Evolutionary conservation across 1,140 invertebrate species (phyloP).

Genomic region (Elymnias hypermnestra): DNA sequence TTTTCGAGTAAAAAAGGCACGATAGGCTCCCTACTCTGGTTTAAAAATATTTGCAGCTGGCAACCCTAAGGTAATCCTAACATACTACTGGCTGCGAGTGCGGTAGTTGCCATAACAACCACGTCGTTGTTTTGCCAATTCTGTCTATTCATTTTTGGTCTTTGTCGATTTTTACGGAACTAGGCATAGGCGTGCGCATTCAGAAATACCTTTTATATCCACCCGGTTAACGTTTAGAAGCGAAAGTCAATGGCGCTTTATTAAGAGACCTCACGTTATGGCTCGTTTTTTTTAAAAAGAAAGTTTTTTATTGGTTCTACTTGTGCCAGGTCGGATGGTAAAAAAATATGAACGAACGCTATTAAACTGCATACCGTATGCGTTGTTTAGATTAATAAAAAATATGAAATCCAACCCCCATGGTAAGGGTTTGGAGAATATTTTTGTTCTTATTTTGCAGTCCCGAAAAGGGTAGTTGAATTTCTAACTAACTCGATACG

Average conservation of each 20-base stretch:
- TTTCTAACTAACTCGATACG: too few relatives aligned
- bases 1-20: too few relatives aligned
- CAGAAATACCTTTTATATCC: slow-evolving; percentile 31
- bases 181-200: slow-evolving; percentile 26
- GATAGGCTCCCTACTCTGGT: too few relatives aligned
- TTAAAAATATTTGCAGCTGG: too few relatives aligned
- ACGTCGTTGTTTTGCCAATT: slow-evolving; percentile 64
- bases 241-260: slow-evolving; percentile 29
- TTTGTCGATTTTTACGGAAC: slow-evolving; percentile 32
- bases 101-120: slow-evolving; percentile 57
- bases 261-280: slow-evolving; percentile 30
- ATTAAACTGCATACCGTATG: neutral
- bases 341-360: slow-evolving; percentile 8
- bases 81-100: slow-evolving; percentile 17
- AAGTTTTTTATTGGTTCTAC: slow-evolving; percentile 21
- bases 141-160: slow-evolving; percentile 49
- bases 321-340: slow-evolving; percentile 81
- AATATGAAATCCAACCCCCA: neutral
- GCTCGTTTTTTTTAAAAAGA: slow-evolving; percentile 21
- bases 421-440: neutral
- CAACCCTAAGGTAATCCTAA: too few relatives aligned
- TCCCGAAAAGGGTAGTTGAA: too few relatives aligned
- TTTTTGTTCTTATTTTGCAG: neutral
- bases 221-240: slow-evolving; percentile 27
- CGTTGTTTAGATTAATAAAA: neutral